These are phyloP conservation scores for Celastrina argiolus DNA, from an alignment of 2,888 invertebrate species.

Conservation along the genomic window DNA sequence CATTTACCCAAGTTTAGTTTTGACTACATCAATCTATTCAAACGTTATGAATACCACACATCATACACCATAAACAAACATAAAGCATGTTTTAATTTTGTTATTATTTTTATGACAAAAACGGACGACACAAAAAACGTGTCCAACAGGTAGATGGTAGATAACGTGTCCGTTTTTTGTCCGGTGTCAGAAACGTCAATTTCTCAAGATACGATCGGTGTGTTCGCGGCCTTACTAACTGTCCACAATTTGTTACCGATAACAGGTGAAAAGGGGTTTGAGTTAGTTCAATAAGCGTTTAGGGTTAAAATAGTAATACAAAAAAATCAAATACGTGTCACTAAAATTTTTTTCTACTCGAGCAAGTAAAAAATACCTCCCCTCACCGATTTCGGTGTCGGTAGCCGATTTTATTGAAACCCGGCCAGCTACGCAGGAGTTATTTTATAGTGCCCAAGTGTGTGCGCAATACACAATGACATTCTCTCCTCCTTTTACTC, in stretches of 20 bases:
- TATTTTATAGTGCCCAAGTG: too few species aligned
- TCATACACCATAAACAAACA: background rate
- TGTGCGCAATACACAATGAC: too few species aligned
- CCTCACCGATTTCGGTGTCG: too few species aligned
- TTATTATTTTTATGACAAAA: constrained; percentile 3
- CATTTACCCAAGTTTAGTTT: background rate
- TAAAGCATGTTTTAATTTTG: background rate
- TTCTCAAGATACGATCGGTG: background rate
- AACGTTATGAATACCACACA: background rate
- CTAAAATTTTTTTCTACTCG: too few species aligned
- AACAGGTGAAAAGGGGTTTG: background rate
- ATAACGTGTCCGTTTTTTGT: constrained; percentile 7
- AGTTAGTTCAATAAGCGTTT: too few species aligned
- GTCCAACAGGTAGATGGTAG: constrained; percentile 12
- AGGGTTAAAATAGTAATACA: too few species aligned
- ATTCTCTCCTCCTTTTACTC: too few species aligned
- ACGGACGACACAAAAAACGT: constrained; percentile 13
- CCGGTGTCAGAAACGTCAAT: constrained; percentile 14
- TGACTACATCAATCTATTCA: background rate
- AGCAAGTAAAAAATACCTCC: too few species aligned
- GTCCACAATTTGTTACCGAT: constrained; percentile 2
- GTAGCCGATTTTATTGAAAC: too few species aligned
- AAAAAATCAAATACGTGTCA: too few species aligned
- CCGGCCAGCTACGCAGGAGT: too few species aligned
- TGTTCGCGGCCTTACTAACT: constrained; percentile 6